Evolutionary conservation across 2,797 vertebrate genomes (phyloP), one percentile per base, ranked within the genome.

Genomic region (Gymnothorax reevesii): DNA sequence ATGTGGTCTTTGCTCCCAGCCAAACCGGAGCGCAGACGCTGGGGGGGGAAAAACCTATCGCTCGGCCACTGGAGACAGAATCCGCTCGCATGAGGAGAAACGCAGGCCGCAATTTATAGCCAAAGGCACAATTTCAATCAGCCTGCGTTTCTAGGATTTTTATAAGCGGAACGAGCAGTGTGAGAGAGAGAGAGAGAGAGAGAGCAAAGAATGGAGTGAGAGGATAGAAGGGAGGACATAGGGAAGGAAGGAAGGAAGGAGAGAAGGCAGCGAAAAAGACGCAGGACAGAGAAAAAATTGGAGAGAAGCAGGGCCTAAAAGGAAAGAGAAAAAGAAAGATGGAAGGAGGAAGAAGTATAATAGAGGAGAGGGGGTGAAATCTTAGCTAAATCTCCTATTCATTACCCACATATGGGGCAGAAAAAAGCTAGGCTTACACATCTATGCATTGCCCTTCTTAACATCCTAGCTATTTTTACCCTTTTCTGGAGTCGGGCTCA

Each of bases 101-200:
- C 77, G 77, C 77, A 55, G 49, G 20, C 77, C 77, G 49, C 77
- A 80, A n/a, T 55, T 55, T 55, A 55, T 49, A 80, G 52, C 77
- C 77, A 55, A 42, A 55, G 52, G 77, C 77, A 55, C 49, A 55
- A n/a, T 55, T 80, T 54, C 77, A 55, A 55, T 80, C 77, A 22
- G 49, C 4, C 77, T 10, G 49, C 77, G 33, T 54, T 55, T 80
- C 42, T 52, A 80, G 77, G 6, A 2, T 54, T 55, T 80, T 80
- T 52, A 57, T 25, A 25, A 20, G 42, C 22, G 57, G 82, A 33
- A 27, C 2, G 10, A n/a, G 20, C 33, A 83, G 82, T 25, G 20
- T 20, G 49, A 25, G 55, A 77, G 25, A 79, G 25, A 57, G 42
- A 57, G 66, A 57, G 66, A 66, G 25, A 60, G 27, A 20, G 10